A percentile compares a stretch with the other conserved stretches of the same genome.
phyloP scores from a whole-genome alignment of 2,888 invertebrate species.

The Keiferia lycopersicella region DNA sequence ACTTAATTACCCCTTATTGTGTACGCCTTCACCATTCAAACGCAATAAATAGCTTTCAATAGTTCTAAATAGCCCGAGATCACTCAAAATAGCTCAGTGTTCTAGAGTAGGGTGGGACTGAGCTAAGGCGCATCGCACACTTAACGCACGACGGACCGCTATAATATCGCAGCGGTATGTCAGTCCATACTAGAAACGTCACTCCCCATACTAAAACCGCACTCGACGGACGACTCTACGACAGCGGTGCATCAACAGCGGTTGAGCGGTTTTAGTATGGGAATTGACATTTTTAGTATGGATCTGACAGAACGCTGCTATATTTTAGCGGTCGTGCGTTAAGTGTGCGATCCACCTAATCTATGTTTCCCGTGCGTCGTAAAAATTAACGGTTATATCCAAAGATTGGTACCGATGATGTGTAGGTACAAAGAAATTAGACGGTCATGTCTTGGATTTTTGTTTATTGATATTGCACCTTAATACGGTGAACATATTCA shows the following conservation, averaged over 20 bases:
- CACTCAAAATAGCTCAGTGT: conserved; percentile 40
- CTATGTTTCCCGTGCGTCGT: conserved; percentile 55
- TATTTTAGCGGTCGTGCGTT: too few relatives aligned
- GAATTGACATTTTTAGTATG: too few relatives aligned
- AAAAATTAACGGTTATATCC: conserved; percentile 51
- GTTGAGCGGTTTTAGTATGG: too few relatives aligned
- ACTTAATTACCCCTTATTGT: conserved; percentile 66
- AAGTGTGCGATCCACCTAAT: too few relatives aligned
- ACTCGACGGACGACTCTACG: too few relatives aligned
- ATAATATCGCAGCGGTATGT: too few relatives aligned
- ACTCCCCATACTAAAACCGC: too few relatives aligned
- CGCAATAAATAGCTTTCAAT: conserved; percentile 42
- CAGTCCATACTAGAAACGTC: too few relatives aligned
- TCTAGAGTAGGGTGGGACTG: conserved; percentile 45
- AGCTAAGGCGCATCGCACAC: conserved; percentile 39
- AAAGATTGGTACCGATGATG: conserved; percentile 37
- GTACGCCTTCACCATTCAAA: conserved; percentile 62
- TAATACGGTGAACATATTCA: neutral
- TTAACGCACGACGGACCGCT: too few relatives aligned
- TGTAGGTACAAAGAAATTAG: conserved; percentile 25
- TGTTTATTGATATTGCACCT: conserved; percentile 42
- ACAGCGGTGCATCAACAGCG: too few relatives aligned
- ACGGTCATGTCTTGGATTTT: conserved; percentile 25
- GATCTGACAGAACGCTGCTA: too few relatives aligned
- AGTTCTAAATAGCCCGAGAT: conserved; percentile 44